phyloP scores from a whole-genome alignment of 1,140 invertebrate species.

The Branchinecta lindahli region DNA sequence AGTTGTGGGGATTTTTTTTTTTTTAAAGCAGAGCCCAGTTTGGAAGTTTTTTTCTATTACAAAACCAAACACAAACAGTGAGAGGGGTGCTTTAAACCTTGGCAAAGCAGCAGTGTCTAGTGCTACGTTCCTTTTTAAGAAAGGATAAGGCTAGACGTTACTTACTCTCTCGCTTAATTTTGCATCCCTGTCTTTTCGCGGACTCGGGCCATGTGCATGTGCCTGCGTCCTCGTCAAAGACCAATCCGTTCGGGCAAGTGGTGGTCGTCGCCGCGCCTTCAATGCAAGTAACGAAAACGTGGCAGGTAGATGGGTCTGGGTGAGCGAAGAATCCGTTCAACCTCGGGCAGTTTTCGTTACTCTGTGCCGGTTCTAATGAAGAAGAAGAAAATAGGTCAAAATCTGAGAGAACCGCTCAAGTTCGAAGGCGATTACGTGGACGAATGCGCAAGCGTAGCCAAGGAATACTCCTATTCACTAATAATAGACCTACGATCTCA shows the following conservation, averaged over 20 bases:
- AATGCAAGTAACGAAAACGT: constrained; percentile 75
- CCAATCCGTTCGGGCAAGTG: constrained; percentile 63
- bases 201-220: constrained; percentile 75
- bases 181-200: constrained; percentile 55
- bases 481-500: no score
- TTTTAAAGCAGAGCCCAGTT: neutral
- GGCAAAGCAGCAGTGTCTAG: neutral
- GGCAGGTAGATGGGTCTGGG: constrained; percentile 58
- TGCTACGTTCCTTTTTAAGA: neutral
- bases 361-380: constrained; percentile 51
- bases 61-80: neutral
- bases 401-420: no score
- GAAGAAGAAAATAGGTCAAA: neutral
- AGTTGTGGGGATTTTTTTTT: neutral
- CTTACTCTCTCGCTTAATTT: constrained; percentile 28
- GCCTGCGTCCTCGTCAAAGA: constrained; percentile 69
- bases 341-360: constrained; percentile 54
- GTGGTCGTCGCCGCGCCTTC: constrained; percentile 62
- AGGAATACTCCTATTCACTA: no score
- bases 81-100: neutral
- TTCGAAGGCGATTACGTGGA: no score
- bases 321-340: constrained; percentile 76
- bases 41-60: neutral
- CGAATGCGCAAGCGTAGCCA: no score
- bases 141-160: neutral